These are phyloP conservation scores for Sparidentex hasta DNA, from an alignment of 2,797 vertebrate genomes.

Conservation along the genomic window DNA sequence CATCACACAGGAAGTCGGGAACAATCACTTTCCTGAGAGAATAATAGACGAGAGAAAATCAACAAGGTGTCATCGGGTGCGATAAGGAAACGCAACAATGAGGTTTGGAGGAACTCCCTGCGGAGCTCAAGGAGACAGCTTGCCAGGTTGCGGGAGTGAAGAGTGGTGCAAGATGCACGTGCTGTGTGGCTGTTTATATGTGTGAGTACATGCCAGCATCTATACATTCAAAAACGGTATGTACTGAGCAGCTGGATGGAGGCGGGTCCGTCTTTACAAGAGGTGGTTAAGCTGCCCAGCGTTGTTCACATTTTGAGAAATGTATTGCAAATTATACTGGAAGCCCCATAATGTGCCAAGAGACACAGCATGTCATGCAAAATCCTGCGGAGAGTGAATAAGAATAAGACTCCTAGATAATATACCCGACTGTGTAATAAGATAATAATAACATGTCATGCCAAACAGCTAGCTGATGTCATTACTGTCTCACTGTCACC, in stretches of 20 bases:
- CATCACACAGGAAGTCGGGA: slow-evolving; percentile 72
- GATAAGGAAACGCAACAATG: slow-evolving; percentile 80
- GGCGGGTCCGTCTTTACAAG: slow-evolving; percentile 14
- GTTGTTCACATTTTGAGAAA: slow-evolving; percentile 21
- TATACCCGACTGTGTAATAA: too few species aligned
- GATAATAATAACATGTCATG: too few species aligned
- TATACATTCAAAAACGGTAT: slow-evolving; percentile 22
- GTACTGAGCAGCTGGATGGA: slow-evolving; percentile 24
- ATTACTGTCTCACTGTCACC: too few species aligned
- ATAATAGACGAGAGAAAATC: slow-evolving; percentile 74
- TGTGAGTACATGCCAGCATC: background rate
- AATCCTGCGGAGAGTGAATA: too few species aligned
- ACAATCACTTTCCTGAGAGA: slow-evolving; percentile 73
- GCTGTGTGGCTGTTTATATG: slow-evolving; percentile 18
- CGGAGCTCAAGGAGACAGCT: slow-evolving; percentile 54
- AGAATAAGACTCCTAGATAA: too few species aligned
- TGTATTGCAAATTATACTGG: background rate
- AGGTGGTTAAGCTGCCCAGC: slow-evolving; percentile 25
- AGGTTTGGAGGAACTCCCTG: slow-evolving; percentile 74
- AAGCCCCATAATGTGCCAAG: slow-evolving; percentile 5
- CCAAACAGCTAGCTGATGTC: too few species aligned
- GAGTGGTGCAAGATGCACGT: slow-evolving; percentile 37
- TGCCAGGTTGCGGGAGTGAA: slow-evolving; percentile 55
- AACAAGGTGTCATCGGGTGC: slow-evolving; percentile 80
- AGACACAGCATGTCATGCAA: background rate